These are phyloP conservation scores for Ernsta delagoae DNA, from an alignment of 2,888 invertebrate genomes.

Conservation along the genomic window DNA sequence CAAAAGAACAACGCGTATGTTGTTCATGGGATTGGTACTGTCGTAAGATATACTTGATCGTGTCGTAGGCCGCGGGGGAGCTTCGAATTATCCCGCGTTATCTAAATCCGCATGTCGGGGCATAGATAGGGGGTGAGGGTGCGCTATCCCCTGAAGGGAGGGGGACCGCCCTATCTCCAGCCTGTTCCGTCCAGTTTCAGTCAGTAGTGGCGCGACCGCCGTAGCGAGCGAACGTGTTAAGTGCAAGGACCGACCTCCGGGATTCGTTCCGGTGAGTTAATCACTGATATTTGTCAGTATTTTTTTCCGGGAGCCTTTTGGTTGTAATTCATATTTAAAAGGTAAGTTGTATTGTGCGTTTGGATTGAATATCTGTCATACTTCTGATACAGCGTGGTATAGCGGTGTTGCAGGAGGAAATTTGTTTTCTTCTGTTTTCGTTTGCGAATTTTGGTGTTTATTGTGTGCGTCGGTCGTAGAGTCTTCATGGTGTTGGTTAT, in stretches of 20 bases:
- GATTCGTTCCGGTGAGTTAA: slow-evolving; percentile 30
- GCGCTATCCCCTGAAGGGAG: slow-evolving; percentile 11
- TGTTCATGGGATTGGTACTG: too few species aligned
- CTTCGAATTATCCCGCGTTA: slow-evolving; percentile 30
- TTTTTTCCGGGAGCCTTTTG: neutral
- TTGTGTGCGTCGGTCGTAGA: neutral
- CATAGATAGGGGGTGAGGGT: slow-evolving; percentile 22
- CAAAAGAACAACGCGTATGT: too few species aligned
- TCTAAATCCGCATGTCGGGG: slow-evolving; percentile 33
- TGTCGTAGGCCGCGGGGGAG: slow-evolving; percentile 15
- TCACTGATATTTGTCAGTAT: slow-evolving; percentile 11
- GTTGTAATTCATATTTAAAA: too few species aligned
- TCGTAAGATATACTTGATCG: too few species aligned
- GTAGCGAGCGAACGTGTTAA: slow-evolving; percentile 4
- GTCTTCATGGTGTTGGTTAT: neutral
- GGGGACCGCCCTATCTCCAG: neutral
- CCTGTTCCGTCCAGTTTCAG: neutral
- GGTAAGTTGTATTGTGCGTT: slow-evolving; percentile 2
- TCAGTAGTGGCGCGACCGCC: slow-evolving; percentile 5
- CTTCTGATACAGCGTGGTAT: neutral
- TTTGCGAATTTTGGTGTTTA: slow-evolving; percentile 11
- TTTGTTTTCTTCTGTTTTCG: slow-evolving; percentile 27
- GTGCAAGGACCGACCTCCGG: slow-evolving; percentile 22
- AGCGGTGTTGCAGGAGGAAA: neutral
- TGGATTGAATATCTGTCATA: neutral